phyloP scores from a whole-genome alignment of 2,888 invertebrate genomes.

The Diarsia rubi region DNA sequence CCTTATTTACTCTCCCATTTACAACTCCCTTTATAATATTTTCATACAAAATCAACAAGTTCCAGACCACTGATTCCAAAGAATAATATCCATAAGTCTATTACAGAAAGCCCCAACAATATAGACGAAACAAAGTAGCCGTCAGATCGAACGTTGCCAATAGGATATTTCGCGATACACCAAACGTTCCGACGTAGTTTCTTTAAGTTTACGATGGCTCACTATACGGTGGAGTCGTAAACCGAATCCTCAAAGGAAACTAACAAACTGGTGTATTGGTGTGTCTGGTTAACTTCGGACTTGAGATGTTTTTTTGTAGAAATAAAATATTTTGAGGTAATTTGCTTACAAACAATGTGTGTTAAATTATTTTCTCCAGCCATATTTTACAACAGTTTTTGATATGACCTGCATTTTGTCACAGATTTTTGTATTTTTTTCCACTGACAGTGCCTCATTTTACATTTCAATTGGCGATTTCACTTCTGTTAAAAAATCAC shows the following conservation, averaged over 20 bases:
- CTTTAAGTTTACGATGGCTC: conserved; percentile 80
- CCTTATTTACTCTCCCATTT: background rate
- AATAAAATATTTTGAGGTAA: background rate
- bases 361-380: background rate
- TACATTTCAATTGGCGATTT: too few relatives aligned
- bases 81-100: conserved; percentile 41
- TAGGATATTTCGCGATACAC: conserved; percentile 63
- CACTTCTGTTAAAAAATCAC: too few relatives aligned
- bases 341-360: background rate
- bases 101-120: conserved; percentile 47
- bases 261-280: conserved; percentile 70
- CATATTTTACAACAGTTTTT: background rate
- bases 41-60: conserved; percentile 57
- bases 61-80: conserved; percentile 31
- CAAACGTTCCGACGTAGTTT: conserved; percentile 61
- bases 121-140: conserved; percentile 54
- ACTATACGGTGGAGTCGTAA: conserved; percentile 71
- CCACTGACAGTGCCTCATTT: background rate
- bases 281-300: conserved; percentile 36
- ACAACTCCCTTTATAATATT: background rate
- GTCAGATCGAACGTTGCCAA: conserved; percentile 53
- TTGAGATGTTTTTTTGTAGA: conserved; percentile 12
- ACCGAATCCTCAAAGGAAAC: conserved; percentile 81
- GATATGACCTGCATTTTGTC: background rate
- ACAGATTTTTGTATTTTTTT: background rate